A percentile compares a stretch with the other conserved stretches of the same genome.
phyloP scores from a whole-genome alignment of 1,140 invertebrate species.

The Drosophila pseudoobscura region DNA sequence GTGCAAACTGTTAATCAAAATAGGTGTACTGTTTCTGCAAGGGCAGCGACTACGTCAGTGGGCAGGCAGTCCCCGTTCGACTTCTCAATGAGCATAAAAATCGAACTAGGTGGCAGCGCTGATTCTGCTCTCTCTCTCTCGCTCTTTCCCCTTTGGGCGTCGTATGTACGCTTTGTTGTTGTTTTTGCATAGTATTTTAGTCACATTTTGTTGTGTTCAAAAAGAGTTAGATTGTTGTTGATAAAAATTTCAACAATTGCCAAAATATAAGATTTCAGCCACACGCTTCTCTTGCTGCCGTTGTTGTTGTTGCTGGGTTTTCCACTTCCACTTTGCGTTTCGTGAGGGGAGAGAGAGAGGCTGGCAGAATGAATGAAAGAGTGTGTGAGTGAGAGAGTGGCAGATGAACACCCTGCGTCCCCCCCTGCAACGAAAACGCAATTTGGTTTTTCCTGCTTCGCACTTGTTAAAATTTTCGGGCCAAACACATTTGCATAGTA shows the following conservation, averaged over 20 bases:
- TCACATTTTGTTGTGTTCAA: slow-evolving; percentile 13
- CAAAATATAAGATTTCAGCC: slow-evolving; percentile 4
- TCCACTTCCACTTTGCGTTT: slow-evolving; percentile 28
- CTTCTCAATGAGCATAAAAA: slow-evolving; percentile 46
- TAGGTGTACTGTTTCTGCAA: too few relatives aligned
- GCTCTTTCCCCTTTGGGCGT: slow-evolving; percentile 47
- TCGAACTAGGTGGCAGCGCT: slow-evolving; percentile 62
- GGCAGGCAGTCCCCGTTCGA: slow-evolving; percentile 5
- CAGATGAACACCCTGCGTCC: slow-evolving; percentile 14
- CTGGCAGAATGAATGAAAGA: too few relatives aligned
- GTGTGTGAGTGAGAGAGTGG: slow-evolving; percentile 9
- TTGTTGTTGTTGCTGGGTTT: slow-evolving; percentile 36
- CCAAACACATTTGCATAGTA: slow-evolving; percentile 22
- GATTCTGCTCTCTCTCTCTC: slow-evolving; percentile 13
- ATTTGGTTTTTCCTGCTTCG: slow-evolving; percentile 17
- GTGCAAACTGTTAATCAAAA: too few relatives aligned
- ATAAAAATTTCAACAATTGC: slow-evolving; percentile 1
- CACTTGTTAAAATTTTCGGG: slow-evolving; percentile 2
- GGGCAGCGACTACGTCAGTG: slow-evolving; percentile 3
- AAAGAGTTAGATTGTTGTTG: too few relatives aligned
- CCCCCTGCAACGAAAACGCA: slow-evolving; percentile 20
- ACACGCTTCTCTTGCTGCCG: slow-evolving; percentile 2
- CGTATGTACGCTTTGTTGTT: slow-evolving; percentile 28
- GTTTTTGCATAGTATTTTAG: slow-evolving; percentile 14
- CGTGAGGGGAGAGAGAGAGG: not conserved